Percentiles rank a stretch among this genome's conserved stretches.
Conservation (phyloP, 2,797 vertebrate genomes). For the Cheirogaleus major region DNA sequence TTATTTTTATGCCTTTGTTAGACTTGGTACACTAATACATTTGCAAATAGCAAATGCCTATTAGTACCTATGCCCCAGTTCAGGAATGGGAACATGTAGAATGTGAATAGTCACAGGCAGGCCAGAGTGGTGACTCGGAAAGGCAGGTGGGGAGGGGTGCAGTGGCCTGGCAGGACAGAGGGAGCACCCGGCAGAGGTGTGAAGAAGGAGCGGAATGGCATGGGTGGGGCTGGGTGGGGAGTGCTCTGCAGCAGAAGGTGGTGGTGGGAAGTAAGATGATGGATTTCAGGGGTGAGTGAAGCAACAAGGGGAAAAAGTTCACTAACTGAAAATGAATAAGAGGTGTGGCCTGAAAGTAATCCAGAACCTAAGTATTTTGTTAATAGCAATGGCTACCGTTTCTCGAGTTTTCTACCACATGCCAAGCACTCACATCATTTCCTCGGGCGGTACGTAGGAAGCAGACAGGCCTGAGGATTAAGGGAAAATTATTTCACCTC, state of each 20-base stretch:
- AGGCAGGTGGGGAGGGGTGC: neutral
- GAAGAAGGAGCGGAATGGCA: neutral
- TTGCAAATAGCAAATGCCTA: neutral
- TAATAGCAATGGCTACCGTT: neutral
- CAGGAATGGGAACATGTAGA: neutral
- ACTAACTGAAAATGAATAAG: neutral
- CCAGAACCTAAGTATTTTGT: neutral
- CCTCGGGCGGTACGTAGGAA: neutral
- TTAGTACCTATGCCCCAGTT: neutral
- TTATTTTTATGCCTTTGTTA: conserved; percentile 28
- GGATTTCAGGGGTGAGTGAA: neutral
- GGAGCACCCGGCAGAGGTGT: fast-evolving
- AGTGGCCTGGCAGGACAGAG: neutral
- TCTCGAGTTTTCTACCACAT: neutral
- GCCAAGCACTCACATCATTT: neutral
- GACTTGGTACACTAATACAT: neutral
- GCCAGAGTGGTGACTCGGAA: neutral
- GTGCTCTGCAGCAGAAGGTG: neutral
- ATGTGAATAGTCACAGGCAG: neutral
- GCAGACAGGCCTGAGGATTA: neutral
- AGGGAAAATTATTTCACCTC: conserved; percentile 27
- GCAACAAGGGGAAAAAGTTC: neutral
- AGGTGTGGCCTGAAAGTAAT: neutral
- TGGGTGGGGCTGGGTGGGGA: neutral
- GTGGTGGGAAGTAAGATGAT: neutral